A percentile compares a stretch with the other conserved stretches of the same genome.
Evolutionary conservation across 2,888 invertebrate species (phyloP).

Genomic region (Zygogramma bicolorata): DNA sequence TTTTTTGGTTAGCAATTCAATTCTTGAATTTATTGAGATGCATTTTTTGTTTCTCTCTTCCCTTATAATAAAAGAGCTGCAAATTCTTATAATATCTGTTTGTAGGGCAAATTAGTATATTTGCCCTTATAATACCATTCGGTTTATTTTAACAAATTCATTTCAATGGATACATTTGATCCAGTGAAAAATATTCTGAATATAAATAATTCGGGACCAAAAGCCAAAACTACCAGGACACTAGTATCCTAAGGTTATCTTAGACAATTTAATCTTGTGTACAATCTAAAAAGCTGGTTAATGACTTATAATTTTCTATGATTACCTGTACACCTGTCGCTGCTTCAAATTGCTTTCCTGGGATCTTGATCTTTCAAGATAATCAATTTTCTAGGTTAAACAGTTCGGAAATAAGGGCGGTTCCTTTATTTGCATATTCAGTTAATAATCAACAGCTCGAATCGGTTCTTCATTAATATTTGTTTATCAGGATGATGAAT

Average conservation of each 20-base stretch:
- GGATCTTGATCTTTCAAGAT: slow-evolving; percentile 45
- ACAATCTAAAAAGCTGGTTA: slow-evolving; percentile 39
- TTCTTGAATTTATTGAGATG: too few relatives aligned
- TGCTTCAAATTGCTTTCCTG: slow-evolving; percentile 37
- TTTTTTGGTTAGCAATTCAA: too few relatives aligned
- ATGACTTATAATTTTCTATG: slow-evolving; percentile 39
- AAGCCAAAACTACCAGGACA: not conserved
- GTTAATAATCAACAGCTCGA: slow-evolving; percentile 30
- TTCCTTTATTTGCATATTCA: slow-evolving; percentile 33
- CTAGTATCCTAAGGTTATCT: not conserved
- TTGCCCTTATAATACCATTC: too few relatives aligned
- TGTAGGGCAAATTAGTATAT: too few relatives aligned
- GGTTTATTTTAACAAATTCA: too few relatives aligned
- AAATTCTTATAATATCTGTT: too few relatives aligned
- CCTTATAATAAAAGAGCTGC: too few relatives aligned
- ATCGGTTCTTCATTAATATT: not conserved
- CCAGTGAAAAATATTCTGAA: not conserved
- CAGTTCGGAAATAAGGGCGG: slow-evolving; percentile 21
- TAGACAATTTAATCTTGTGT: slow-evolving; percentile 33
- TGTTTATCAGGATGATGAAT: not conserved
- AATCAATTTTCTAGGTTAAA: slow-evolving; percentile 39
- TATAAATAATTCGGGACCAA: not conserved
- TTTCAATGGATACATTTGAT: not conserved
- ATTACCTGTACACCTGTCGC: slow-evolving; percentile 44
- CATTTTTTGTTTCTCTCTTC: too few relatives aligned